Conservation (phyloP, 2,797 vertebrate genomes). For the Sebastolobus alascanus region DNA sequence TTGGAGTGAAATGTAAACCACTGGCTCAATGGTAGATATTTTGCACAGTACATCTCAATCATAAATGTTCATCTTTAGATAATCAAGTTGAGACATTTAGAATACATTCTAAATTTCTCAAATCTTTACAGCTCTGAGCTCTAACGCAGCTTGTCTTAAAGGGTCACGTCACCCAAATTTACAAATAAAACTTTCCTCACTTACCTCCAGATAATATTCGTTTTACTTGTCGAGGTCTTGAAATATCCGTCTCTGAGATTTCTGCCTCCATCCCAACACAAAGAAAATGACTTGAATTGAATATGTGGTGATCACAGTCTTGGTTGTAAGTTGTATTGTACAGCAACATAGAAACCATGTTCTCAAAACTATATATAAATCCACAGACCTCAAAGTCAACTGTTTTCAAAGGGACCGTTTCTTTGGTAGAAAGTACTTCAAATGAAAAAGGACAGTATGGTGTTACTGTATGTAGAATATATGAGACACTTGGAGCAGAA, state of each 20-base stretch:
- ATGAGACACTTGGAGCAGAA: neutral
- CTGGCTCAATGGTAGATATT: neutral
- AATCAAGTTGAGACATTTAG: constrained; percentile 3
- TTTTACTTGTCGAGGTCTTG: neutral
- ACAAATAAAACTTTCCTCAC: neutral
- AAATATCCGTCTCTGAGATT: neutral
- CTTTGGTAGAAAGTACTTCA: neutral
- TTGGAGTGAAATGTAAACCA: neutral
- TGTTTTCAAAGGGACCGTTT: neutral
- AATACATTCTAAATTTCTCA: neutral
- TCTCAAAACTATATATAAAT: neutral
- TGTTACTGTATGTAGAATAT: neutral
- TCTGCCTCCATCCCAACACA: neutral
- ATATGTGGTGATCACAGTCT: neutral
- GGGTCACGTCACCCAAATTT: neutral
- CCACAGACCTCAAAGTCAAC: neutral
- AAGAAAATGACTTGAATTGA: neutral
- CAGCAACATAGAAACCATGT: neutral
- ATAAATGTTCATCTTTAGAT: neutral
- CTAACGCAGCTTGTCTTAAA: neutral
- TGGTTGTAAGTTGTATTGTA: neutral
- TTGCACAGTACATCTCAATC: neutral
- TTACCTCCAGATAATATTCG: neutral
- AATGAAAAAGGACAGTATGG: neutral
- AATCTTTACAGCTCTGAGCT: neutral